A percentile compares a stretch with the other conserved stretches of the same genome.
phyloP scores from a whole-genome alignment of 2,888 invertebrate species.

The Caprella mutica region DNA sequence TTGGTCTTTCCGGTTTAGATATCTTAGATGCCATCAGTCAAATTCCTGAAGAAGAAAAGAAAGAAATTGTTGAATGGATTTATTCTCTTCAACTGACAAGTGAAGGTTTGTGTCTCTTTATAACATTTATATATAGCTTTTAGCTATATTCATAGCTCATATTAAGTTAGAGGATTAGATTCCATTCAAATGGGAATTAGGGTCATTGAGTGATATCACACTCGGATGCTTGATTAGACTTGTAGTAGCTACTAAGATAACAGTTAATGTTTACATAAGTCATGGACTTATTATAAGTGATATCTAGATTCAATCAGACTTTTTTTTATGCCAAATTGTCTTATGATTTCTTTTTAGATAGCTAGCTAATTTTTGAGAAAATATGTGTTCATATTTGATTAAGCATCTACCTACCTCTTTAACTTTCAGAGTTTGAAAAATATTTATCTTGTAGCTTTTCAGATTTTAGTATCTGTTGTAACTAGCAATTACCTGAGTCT shows the following conservation, averaged over 20 bases:
- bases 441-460: too few relatives aligned
- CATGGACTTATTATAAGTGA: too few relatives aligned
- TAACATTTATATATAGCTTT: background rate
- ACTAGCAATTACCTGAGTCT: too few relatives aligned
- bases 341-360: background rate
- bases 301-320: too few relatives aligned
- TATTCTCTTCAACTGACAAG: constrained; percentile 40
- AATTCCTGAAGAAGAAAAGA: constrained; percentile 50
- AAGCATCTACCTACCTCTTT: background rate
- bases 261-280: too few relatives aligned
- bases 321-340: background rate
- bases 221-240: too few relatives aligned
- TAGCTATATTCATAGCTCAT: background rate
- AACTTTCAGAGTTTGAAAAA: background rate
- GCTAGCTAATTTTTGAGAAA: background rate
- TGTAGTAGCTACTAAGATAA: too few relatives aligned
- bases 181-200: background rate
- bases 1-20: constrained; percentile 46
- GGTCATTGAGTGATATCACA: too few relatives aligned
- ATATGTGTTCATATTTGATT: background rate
- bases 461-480: too few relatives aligned
- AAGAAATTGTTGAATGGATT: constrained; percentile 77
- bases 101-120: background rate
- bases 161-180: background rate
- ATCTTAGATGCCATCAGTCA: constrained; percentile 64